These are phyloP conservation scores for Bufotes viridis DNA, from an alignment of 2,797 vertebrate genomes.

Conservation along the genomic window DNA sequence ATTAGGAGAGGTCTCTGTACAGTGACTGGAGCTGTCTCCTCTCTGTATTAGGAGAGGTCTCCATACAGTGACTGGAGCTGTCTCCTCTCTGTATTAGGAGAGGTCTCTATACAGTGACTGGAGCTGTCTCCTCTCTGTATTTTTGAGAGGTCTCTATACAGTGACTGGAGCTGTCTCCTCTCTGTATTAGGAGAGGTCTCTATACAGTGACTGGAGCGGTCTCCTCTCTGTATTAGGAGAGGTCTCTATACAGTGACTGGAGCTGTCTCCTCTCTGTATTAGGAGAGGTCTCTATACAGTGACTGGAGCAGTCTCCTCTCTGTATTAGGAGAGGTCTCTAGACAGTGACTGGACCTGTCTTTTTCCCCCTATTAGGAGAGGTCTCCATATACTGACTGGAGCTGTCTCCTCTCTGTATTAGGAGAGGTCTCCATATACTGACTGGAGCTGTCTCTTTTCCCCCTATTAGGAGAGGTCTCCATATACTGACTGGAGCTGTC, in stretches of 20 bases:
- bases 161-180: not conserved
- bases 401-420: not conserved
- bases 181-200: slow-evolving; percentile 74
- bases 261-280: not conserved
- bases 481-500: no score
- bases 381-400: slow-evolving; percentile 62
- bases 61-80: not conserved
- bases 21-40: no score
- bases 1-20: slow-evolving; percentile 73
- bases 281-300: slow-evolving; percentile 74
- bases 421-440: not conserved
- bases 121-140: no score
- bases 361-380: slow-evolving; percentile 70
- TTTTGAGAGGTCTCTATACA: not conserved
- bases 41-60: not conserved
- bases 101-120: slow-evolving; percentile 66
- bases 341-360: not conserved
- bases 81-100: slow-evolving; percentile 67
- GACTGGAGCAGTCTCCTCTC: not conserved
- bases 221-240: not conserved
- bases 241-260: not conserved
- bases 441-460: not conserved
- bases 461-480: slow-evolving; percentile 74
- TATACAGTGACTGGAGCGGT: no score
- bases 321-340: not conserved